phyloP scores from a whole-genome alignment of 2,888 invertebrate genomes.

The Blastobasis adustella region DNA sequence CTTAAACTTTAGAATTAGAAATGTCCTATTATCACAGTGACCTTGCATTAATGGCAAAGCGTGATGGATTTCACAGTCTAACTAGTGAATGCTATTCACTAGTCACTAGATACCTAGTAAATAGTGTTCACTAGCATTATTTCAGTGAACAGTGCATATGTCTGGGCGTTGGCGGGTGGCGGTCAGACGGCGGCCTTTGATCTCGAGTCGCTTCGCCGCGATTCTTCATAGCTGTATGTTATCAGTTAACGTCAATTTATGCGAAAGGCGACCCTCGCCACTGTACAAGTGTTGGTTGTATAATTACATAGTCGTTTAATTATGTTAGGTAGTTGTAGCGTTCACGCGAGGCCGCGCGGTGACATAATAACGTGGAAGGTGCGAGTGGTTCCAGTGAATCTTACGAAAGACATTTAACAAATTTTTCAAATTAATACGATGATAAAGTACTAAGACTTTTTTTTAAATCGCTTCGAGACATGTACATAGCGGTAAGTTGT shows the following conservation, averaged over 20 bases:
- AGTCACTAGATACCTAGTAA: too few relatives aligned
- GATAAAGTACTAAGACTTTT: constrained; percentile 70
- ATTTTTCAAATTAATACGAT: constrained; percentile 72
- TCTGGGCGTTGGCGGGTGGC: not conserved
- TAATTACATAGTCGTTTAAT: constrained; percentile 44
- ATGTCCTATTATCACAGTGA: too few relatives aligned
- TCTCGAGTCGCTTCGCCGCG: constrained; percentile 47
- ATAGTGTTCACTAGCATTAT: too few relatives aligned
- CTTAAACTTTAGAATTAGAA: too few relatives aligned
- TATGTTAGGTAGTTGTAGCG: constrained; percentile 19
- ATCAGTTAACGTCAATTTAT: constrained; percentile 57
- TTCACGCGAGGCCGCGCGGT: constrained; percentile 17
- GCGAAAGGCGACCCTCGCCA: constrained; percentile 38
- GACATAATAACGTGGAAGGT: constrained; percentile 47
- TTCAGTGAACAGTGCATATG: too few relatives aligned
- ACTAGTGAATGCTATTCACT: too few relatives aligned
- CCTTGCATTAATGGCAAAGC: too few relatives aligned
- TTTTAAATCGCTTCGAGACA: constrained; percentile 69
- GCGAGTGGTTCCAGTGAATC: constrained; percentile 67
- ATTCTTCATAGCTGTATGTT: constrained; percentile 60
- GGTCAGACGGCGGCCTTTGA: constrained; percentile 37
- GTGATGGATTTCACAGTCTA: too few relatives aligned
- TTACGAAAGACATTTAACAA: constrained; percentile 72
- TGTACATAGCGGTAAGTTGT: constrained; percentile 68
- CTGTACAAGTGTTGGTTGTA: constrained; percentile 54